Percentiles rank a stretch among this genome's conserved stretches.
Conservation (phyloP, 2,888 invertebrate species). For the Acanthosoma haemorrhoidale region DNA sequence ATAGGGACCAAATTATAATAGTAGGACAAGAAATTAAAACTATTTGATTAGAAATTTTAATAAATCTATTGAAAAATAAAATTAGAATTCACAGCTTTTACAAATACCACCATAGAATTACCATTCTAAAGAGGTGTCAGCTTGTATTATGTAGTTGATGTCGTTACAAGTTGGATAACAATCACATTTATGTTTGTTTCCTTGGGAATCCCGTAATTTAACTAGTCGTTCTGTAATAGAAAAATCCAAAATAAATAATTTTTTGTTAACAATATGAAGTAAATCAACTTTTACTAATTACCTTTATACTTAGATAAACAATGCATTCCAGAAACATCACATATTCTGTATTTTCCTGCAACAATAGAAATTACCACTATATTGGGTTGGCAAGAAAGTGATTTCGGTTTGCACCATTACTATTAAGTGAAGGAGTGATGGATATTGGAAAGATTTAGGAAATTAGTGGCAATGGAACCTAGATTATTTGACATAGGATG, state of each 20-base stretch:
- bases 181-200: constrained; percentile 55
- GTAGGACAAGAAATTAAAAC: too few relatives aligned
- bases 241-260: not conserved
- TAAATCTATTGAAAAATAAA: not conserved
- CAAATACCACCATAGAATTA: constrained; percentile 45
- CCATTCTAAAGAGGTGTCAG: constrained; percentile 49
- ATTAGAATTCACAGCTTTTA: not conserved
- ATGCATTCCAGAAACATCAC: constrained; percentile 57
- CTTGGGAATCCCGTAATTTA: constrained; percentile 48
- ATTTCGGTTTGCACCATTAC: too few relatives aligned
- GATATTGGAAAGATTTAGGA: not conserved
- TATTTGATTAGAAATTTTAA: too few relatives aligned
- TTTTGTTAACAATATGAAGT: not conserved
- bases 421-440: not conserved
- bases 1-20: too few relatives aligned
- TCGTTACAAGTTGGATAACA: constrained; percentile 66
- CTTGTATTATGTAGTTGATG: constrained; percentile 60
- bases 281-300: constrained; percentile 41
- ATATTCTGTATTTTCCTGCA: constrained; percentile 47
- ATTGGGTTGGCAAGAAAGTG: too few relatives aligned
- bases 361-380: not conserved
- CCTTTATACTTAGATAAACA: constrained; percentile 58
- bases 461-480: too few relatives aligned
- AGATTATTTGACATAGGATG: too few relatives aligned
- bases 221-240: constrained; percentile 51